These are phyloP conservation scores for Paradisaea rubra DNA, from an alignment of 2,113 vertebrate genomes.

Conservation along the genomic window DNA sequence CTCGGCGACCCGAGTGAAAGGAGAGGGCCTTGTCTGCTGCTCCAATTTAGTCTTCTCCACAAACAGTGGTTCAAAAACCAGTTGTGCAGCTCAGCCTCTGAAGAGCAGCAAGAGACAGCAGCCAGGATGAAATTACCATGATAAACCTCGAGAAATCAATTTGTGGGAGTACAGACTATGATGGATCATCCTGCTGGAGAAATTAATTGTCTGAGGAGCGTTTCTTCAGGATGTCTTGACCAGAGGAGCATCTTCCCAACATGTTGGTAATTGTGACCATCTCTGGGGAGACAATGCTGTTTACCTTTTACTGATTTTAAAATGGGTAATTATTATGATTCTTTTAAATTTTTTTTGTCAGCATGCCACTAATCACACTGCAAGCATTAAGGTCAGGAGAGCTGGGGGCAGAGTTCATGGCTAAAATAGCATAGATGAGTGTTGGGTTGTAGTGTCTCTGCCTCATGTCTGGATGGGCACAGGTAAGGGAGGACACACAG, in stretches of 20 bases:
- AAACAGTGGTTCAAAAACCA: not conserved
- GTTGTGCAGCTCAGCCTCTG: not conserved
- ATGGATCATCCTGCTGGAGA: not conserved
- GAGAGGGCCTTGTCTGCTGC: not conserved
- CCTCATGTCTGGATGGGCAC: not conserved
- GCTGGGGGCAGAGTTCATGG: not conserved
- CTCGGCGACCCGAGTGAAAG: constrained; percentile 37
- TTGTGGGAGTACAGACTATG: not conserved
- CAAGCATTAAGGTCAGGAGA: not conserved
- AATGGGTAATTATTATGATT: not conserved
- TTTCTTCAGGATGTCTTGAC: not conserved
- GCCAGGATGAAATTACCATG: not conserved
- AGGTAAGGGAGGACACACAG: not conserved
- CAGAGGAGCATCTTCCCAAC: not conserved
- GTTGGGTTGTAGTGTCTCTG: not conserved
- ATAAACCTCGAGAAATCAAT: not conserved
- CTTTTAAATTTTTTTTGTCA: rapidly evolving
- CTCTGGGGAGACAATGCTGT: not conserved
- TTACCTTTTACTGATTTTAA: not conserved
- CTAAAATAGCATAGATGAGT: not conserved
- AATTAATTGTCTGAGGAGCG: not conserved
- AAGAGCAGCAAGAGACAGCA: not conserved
- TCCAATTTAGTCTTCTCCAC: not conserved
- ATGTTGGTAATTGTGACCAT: not conserved
- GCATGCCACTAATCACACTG: not conserved